Percentiles rank a stretch among this genome's conserved stretches.
These are phyloP conservation scores for Centropristis striata DNA, from an alignment of 2,113 vertebrate species.

Conservation along the genomic window DNA sequence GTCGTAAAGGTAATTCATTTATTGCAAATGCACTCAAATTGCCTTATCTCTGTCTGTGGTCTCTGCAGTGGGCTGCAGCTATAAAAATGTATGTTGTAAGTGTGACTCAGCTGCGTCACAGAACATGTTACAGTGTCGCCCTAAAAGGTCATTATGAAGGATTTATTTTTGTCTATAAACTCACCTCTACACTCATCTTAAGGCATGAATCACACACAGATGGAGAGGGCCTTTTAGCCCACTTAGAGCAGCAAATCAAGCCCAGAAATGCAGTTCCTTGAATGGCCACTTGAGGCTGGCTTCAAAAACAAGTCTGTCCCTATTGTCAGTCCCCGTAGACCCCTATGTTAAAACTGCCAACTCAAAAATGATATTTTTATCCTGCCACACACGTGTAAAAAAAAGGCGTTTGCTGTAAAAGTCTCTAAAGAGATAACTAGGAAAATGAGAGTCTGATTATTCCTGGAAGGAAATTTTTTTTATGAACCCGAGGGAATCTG, in stretches of 20 bases:
- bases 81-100: conserved; percentile 13
- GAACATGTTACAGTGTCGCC: neutral
- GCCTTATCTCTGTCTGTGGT: conserved; percentile 41
- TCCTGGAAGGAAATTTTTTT: no score
- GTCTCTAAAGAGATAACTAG: no score
- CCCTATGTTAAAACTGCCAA: no score
- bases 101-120: conserved; percentile 38
- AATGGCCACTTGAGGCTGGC: no score
- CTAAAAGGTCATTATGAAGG: conserved; percentile 12
- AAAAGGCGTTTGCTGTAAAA: no score
- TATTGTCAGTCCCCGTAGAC: no score
- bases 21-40: conserved; percentile 33
- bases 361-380: no score
- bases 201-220: neutral
- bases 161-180: neutral
- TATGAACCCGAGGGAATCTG: no score
- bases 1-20: conserved; percentile 30
- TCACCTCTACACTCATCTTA: neutral
- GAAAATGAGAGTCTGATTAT: no score
- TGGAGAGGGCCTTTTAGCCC: neutral
- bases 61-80: conserved; percentile 1
- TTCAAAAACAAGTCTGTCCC: no score
- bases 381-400: no score
- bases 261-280: no score
- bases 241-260: neutral